Percentiles rank a stretch among this genome's conserved stretches.
Evolutionary conservation across 92 coral and sea anemone genomes (phyloP).

Genomic region (Pocillopora grandis): DNA sequence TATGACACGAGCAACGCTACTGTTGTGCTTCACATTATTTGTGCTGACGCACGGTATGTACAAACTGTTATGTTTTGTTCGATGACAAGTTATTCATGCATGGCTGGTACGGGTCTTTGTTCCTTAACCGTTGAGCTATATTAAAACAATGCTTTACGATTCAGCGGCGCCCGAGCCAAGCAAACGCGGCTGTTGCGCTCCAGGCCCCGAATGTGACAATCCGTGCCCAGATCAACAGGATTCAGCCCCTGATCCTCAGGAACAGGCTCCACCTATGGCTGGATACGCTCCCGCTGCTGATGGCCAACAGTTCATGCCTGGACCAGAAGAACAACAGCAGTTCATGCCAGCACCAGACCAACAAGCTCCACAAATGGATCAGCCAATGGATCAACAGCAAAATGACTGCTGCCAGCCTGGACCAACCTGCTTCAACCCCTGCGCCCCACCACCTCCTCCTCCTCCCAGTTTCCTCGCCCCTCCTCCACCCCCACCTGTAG

Average conservation of each 20-base stretch:
- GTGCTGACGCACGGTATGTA: slow-evolving; percentile 54
- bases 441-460: slow-evolving; percentile 36
- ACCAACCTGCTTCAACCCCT: slow-evolving; percentile 52
- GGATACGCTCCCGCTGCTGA: slow-evolving; percentile 22
- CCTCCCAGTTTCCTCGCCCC: slow-evolving; percentile 41
- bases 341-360: slow-evolving; percentile 18
- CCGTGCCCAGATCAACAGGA: slow-evolving; percentile 44
- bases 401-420: slow-evolving; percentile 50
- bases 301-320: slow-evolving; percentile 9
- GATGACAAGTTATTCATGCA: too few relatives aligned
- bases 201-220: slow-evolving; percentile 38
- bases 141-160: neutral
- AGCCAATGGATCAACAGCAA: slow-evolving; percentile 16
- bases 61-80: neutral
- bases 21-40: slow-evolving; percentile 61
- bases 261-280: slow-evolving; percentile 20
- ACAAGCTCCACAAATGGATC: slow-evolving; percentile 9
- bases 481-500: slow-evolving; percentile 38
- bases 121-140: neutral
- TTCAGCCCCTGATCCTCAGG: slow-evolving; percentile 1
- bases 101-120: too few relatives aligned
- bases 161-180: slow-evolving; percentile 49
- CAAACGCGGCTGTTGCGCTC: slow-evolving; percentile 52
- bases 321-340: slow-evolving; percentile 20
- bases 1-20: slow-evolving; percentile 60